phyloP scores from a whole-genome alignment of 2,888 invertebrate species.

The Villa cingulata region DNA sequence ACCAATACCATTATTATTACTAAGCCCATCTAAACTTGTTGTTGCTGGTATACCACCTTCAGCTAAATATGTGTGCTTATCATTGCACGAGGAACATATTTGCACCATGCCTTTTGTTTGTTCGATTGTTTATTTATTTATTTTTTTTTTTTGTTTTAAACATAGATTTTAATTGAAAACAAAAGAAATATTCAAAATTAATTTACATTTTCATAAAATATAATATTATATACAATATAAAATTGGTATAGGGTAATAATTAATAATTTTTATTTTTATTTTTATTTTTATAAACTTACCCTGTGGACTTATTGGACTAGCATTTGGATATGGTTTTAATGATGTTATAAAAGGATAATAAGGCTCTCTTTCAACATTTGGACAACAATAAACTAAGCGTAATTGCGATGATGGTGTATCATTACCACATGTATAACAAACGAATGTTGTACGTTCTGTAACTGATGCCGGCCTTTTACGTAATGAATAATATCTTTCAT shows the following conservation, averaged over 20 bases:
- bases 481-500: constrained; percentile 66
- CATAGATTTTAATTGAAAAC: neutral
- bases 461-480: constrained; percentile 59
- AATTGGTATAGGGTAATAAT: neutral
- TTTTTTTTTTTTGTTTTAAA: too few species aligned
- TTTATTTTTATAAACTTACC: constrained; percentile 39
- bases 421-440: constrained; percentile 81
- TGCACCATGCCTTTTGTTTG: constrained; percentile 59
- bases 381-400: constrained; percentile 69
- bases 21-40: constrained; percentile 14
- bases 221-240: constrained; percentile 1
- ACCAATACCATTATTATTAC: constrained; percentile 5
- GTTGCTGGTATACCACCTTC: constrained; percentile 30
- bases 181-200: constrained; percentile 1
- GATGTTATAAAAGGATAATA: constrained; percentile 81
- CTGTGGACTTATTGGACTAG: constrained; percentile 79
- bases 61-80: constrained; percentile 44
- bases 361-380: constrained; percentile 73
- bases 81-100: constrained; percentile 77
- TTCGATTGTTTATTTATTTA: too few species aligned
- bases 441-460: constrained; percentile 55
- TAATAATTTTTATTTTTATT: too few species aligned
- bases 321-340: constrained; percentile 66
- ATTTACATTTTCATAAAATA: constrained; percentile 1
- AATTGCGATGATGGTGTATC: constrained; percentile 67